Evolutionary conservation across 2,888 invertebrate species (phyloP), one percentile per base, ranked within the genome.

Genomic region (Idaea straminata): DNA sequence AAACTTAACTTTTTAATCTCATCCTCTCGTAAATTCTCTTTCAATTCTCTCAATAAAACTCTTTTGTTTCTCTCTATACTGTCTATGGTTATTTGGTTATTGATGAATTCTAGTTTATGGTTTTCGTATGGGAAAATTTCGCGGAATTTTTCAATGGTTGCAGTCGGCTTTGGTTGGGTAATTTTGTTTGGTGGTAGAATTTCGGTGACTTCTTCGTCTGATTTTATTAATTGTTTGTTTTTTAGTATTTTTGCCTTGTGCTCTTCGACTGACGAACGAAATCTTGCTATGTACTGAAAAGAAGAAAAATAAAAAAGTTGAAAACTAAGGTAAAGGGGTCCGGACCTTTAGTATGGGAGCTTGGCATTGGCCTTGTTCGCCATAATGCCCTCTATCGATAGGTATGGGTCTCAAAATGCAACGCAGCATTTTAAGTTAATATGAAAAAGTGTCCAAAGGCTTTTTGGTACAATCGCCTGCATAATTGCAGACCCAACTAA

Each of bases 61-160:
- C 92, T 70, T 72, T 93, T 93, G 16, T 87, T 92, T 35, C 65
- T 83, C 69, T 93, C 93, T 61, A 93, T 85, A 61, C 83, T 84
- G 65, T 88, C 87, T 0, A 93, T 61, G 1, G 80, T 83, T 1
- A 93, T 77, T 63, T 87, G 80, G 0, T 86, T 88, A 16, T 86
- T 77, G 15, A 77, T 70, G 0, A 83, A 61, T 1, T 68, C 68
- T 1, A 87, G 68, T 0, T 76, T 76, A 0, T 81, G 75, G 3
- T 64, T 75, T 2, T 79, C 79, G 61, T 81, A 89, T 0, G 93
- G 93, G 62, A 93, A 91, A 5, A 92, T 70, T 25, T 87, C 78
- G 3, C 79, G 61, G 4, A 77, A 7, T 16, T 73, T 72, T 6
- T 75, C 66, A 16, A 70, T 66, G 15, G 59, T 68, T 61, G 59